A percentile compares a stretch with the other conserved stretches of the same genome.
phyloP scores from a whole-genome alignment of 1,140 invertebrate species.

The Achatina immaculata region DNA sequence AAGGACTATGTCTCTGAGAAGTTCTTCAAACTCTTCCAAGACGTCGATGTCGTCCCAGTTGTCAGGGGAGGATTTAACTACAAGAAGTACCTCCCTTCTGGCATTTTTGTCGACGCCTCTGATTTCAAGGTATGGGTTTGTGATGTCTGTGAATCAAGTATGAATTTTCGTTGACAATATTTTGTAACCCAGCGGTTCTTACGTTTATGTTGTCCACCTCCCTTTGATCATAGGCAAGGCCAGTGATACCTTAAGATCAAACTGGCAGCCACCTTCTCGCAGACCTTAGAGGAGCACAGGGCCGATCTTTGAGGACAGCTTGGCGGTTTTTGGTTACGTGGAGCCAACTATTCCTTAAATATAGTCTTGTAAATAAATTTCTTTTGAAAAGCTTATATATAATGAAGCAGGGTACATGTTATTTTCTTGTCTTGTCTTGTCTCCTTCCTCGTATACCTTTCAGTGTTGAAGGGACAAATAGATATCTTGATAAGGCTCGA shows the following conservation, averaged over 20 bases:
- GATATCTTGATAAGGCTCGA: too few species aligned
- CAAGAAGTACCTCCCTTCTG: constrained; percentile 27
- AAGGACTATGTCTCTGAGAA: constrained; percentile 50
- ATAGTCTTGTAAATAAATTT: too few species aligned
- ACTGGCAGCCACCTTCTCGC: too few species aligned
- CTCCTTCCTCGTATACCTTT: too few species aligned
- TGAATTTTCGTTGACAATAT: neutral
- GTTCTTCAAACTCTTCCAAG: constrained; percentile 43
- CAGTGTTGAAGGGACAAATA: too few species aligned
- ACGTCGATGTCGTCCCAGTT: constrained; percentile 19
- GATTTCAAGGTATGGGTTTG: constrained; percentile 19
- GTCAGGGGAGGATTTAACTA: constrained; percentile 22
- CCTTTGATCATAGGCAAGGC: neutral
- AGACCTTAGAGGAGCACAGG: neutral
- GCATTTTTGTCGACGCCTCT: constrained; percentile 18
- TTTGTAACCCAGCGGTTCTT: neutral
- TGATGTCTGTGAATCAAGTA: neutral
- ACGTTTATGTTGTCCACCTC: neutral
- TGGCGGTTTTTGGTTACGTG: too few species aligned
- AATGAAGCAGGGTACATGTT: too few species aligned
- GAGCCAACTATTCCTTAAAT: too few species aligned
- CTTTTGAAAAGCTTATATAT: too few species aligned
- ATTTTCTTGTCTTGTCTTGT: too few species aligned
- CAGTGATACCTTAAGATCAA: too few species aligned
- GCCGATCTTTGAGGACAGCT: neutral